These are phyloP conservation scores for Theocolax elegans DNA, from an alignment of 1,140 invertebrate species.

Conservation along the genomic window DNA sequence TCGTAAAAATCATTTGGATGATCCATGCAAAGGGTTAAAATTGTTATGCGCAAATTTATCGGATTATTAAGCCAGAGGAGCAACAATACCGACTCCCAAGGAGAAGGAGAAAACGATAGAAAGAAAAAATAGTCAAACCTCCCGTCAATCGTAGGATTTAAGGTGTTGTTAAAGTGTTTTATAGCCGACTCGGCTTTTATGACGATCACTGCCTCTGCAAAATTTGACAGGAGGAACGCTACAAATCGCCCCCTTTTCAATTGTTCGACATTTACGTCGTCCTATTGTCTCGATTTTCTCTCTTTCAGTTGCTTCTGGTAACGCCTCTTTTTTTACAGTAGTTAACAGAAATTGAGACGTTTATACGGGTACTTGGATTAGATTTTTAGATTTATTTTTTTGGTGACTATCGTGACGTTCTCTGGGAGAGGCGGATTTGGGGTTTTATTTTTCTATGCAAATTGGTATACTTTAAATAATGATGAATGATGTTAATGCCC, in stretches of 20 bases:
- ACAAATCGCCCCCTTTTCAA: slow-evolving; percentile 35
- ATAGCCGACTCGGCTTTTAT: neutral
- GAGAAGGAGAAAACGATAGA: slow-evolving; percentile 41
- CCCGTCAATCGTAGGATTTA: slow-evolving; percentile 32
- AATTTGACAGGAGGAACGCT: slow-evolving; percentile 36
- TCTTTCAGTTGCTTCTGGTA: neutral
- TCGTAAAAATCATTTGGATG: too few relatives aligned
- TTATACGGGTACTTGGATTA: neutral
- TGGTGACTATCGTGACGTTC: too few relatives aligned
- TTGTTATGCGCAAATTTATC: slow-evolving; percentile 57
- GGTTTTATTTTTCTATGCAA: too few relatives aligned
- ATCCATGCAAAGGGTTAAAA: too few relatives aligned
- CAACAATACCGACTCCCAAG: slow-evolving; percentile 48
- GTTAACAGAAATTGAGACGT: slow-evolving; percentile 18
- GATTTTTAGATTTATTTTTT: too few relatives aligned
- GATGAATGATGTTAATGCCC: too few relatives aligned
- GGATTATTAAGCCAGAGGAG: slow-evolving; percentile 57
- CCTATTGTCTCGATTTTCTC: neutral
- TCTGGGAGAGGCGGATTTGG: too few relatives aligned
- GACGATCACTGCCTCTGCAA: neutral
- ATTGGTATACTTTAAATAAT: too few relatives aligned
- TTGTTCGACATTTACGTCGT: slow-evolving; percentile 26
- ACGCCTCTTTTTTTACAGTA: neutral
- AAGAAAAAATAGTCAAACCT: too few relatives aligned
- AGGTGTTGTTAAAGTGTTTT: slow-evolving; percentile 48